Evolutionary conservation across 1,140 invertebrate species (phyloP).

Genomic region (Drosophila bifasciata): DNA sequence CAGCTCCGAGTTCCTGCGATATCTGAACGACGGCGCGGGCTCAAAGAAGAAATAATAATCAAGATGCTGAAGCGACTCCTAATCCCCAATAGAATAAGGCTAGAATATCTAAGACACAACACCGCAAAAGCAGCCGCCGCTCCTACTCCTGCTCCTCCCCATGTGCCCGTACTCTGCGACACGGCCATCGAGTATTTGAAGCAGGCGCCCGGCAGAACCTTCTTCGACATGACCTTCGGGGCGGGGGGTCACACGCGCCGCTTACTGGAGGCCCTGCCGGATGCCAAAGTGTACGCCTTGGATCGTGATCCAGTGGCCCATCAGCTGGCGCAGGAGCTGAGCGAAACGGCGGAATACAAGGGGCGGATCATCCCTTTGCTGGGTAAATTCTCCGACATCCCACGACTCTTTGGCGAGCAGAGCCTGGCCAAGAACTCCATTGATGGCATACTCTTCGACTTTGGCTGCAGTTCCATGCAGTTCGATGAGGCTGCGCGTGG

Average conservation of each 20-base stretch:
- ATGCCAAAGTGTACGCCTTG: slow-evolving; percentile 91
- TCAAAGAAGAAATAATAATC: slow-evolving; percentile 26
- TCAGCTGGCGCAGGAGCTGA: slow-evolving; percentile 87
- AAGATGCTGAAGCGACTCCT: slow-evolving; percentile 29
- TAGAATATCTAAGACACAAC: slow-evolving; percentile 18
- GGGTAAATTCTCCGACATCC: slow-evolving; percentile 95
- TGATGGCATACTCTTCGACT: slow-evolving; percentile 96
- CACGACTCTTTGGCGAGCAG: slow-evolving; percentile 87
- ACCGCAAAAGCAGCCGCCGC: slow-evolving; percentile 16
- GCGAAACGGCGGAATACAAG: slow-evolving; percentile 86
- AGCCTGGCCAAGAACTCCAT: slow-evolving; percentile 88
- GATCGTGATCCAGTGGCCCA: slow-evolving; percentile 94
- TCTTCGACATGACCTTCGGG: slow-evolving; percentile 97
- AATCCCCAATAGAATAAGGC: slow-evolving; percentile 60
- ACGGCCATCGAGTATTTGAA: slow-evolving; percentile 89
- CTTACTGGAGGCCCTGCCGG: slow-evolving; percentile 86
- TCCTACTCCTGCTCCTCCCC: slow-evolving; percentile 83
- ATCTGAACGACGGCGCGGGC: slow-evolving; percentile 85
- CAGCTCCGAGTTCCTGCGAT: slow-evolving; percentile 89
- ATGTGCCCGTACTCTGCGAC: slow-evolving; percentile 89
- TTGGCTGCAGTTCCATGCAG: slow-evolving; percentile 98
- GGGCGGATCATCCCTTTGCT: slow-evolving; percentile 90
- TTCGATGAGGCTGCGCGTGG: slow-evolving; percentile 92
- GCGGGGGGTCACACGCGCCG: slow-evolving; percentile 93
- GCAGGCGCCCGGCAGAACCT: slow-evolving; percentile 86